phyloP scores from a whole-genome alignment of 2,797 vertebrate genomes.

The Eospalax fontanierii region DNA sequence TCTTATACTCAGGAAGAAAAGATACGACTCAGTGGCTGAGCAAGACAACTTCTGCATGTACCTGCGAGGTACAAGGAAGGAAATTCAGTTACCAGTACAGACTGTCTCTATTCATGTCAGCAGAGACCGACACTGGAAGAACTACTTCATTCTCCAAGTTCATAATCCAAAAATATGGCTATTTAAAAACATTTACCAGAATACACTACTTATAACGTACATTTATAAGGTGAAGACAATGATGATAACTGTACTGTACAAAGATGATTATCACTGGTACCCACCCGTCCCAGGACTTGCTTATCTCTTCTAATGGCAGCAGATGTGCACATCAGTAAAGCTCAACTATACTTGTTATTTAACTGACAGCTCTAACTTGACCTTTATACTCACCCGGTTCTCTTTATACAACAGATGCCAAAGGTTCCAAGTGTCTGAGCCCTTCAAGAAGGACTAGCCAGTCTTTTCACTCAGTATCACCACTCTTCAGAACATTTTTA shows the following conservation, averaged over 20 bases:
- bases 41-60: neutral
- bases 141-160: slow-evolving; percentile 15
- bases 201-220: slow-evolving; percentile 30
- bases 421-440: slow-evolving; percentile 26
- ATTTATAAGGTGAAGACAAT: neutral
- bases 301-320: neutral
- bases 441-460: neutral
- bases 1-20: neutral
- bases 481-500: slow-evolving; percentile 30
- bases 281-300: neutral
- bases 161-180: neutral
- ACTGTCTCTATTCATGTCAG: neutral
- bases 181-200: neutral
- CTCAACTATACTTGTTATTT: neutral
- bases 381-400: neutral
- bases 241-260: neutral
- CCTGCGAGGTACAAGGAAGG: neutral
- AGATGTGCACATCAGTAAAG: neutral
- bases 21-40: neutral
- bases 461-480: neutral
- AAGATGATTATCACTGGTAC: neutral
- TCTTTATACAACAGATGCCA: neutral
- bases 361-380: neutral
- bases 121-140: slow-evolving; percentile 7
- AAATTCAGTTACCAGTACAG: neutral